Percentiles rank a stretch among this genome's conserved stretches.
Conservation (phyloP, 1,140 invertebrate genomes). For the Melitaea cinxia region DNA sequence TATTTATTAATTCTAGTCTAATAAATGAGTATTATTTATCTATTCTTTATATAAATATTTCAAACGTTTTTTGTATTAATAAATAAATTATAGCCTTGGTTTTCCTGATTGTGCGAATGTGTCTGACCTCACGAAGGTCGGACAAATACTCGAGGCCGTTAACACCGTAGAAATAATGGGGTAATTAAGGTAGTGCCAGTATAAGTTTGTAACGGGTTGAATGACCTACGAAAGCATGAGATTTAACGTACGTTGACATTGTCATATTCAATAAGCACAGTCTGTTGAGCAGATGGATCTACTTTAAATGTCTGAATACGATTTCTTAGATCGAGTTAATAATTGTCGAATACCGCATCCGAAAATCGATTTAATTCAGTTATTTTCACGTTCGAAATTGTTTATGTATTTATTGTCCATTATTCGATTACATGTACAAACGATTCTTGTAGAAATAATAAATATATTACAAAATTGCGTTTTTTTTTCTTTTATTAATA, state of each 20-base stretch:
- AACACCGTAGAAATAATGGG: constrained; percentile 48
- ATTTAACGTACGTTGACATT: constrained; percentile 25
- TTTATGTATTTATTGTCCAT: neutral
- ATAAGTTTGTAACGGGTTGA: constrained; percentile 35
- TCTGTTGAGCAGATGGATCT: neutral
- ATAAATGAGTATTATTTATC: too few relatives aligned
- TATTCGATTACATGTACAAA: neutral
- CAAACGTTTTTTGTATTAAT: neutral
- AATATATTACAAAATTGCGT: too few relatives aligned
- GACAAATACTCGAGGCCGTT: constrained; percentile 31
- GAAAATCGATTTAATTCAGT: neutral
- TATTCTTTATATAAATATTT: neutral
- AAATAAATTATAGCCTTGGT: constrained; percentile 7
- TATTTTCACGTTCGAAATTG: neutral
- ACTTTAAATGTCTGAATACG: neutral
- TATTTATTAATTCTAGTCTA: too few relatives aligned
- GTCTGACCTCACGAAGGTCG: constrained; percentile 53
- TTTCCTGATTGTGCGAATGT: constrained; percentile 22
- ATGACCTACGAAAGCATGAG: constrained; percentile 23
- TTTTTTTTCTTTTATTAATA: too few relatives aligned
- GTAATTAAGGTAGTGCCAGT: constrained; percentile 46
- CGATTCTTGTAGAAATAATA: neutral
- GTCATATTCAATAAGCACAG: constrained; percentile 9
- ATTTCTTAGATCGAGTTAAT: neutral
- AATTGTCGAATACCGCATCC: neutral